Evolutionary conservation across 2,113 vertebrate genomes (phyloP).

Genomic region (Coracopsis vasa): DNA sequence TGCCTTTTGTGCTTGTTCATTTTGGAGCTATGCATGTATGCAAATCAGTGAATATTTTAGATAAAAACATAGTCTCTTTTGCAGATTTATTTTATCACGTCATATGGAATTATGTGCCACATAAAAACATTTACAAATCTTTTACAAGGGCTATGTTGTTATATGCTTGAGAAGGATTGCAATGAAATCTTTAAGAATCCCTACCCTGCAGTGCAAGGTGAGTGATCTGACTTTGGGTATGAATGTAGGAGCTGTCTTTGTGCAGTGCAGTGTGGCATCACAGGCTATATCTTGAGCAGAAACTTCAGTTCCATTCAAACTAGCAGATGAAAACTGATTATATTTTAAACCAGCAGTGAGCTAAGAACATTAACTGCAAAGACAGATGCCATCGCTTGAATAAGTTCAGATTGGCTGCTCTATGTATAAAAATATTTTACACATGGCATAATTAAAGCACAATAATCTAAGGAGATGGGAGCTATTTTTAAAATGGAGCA

Average conservation of each 20-base stretch:
- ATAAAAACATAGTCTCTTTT: background rate
- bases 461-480: background rate
- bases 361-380: background rate
- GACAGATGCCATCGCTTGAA: background rate
- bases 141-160: background rate
- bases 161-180: background rate
- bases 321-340: background rate
- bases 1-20: background rate
- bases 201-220: background rate
- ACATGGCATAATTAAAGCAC: background rate
- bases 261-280: background rate
- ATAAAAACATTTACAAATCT: background rate
- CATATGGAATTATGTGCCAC: background rate
- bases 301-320: background rate
- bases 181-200: background rate
- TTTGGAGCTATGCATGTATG: background rate
- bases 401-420: background rate
- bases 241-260: background rate
- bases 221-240: background rate
- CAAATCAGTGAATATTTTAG: background rate
- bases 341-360: background rate
- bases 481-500: background rate
- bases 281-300: background rate
- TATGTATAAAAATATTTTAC: background rate
- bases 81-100: background rate